phyloP scores from a whole-genome alignment of 2,888 invertebrate species.

The Vesta saturnalis region DNA sequence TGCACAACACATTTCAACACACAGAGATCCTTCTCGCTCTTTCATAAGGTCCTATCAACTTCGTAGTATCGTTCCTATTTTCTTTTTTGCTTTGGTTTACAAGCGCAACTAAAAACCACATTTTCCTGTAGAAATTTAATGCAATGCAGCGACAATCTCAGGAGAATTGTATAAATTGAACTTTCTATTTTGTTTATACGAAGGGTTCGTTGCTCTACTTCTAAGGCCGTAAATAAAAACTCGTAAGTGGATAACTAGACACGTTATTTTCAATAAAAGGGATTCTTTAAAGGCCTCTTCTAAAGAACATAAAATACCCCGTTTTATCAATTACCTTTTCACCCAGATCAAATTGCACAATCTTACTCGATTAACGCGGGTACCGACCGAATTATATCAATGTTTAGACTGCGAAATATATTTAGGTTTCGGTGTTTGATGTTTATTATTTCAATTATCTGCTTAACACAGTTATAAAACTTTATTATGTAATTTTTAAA shows the following conservation, averaged over 20 bases:
- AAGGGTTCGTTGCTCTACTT: slow-evolving; percentile 44
- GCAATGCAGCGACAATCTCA: slow-evolving; percentile 33
- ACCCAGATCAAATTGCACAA: no score
- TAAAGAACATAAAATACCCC: no score
- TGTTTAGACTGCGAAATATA: no score
- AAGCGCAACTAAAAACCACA: not conserved
- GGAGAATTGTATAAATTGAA: slow-evolving; percentile 25
- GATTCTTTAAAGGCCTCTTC: no score
- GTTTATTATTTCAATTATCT: no score
- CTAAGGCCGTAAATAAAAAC: slow-evolving; percentile 40
- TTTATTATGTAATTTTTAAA: no score
- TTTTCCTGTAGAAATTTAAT: slow-evolving; percentile 39
- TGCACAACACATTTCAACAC: slow-evolving; percentile 13
- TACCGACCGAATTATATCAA: no score
- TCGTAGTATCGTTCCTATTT: slow-evolving; percentile 14
- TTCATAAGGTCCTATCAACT: slow-evolving; percentile 1
- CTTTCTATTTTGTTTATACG: slow-evolving; percentile 26
- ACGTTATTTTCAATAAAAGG: no score
- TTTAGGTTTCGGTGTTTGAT: no score
- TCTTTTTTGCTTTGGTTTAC: not conserved
- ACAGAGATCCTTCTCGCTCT: slow-evolving; percentile 22
- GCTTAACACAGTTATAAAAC: no score
- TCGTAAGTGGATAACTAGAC: not conserved
- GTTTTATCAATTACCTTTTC: no score
- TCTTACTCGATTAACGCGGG: no score